Conservation (phyloP, 2,888 invertebrate species). For the Pammene fasciana region DNA sequence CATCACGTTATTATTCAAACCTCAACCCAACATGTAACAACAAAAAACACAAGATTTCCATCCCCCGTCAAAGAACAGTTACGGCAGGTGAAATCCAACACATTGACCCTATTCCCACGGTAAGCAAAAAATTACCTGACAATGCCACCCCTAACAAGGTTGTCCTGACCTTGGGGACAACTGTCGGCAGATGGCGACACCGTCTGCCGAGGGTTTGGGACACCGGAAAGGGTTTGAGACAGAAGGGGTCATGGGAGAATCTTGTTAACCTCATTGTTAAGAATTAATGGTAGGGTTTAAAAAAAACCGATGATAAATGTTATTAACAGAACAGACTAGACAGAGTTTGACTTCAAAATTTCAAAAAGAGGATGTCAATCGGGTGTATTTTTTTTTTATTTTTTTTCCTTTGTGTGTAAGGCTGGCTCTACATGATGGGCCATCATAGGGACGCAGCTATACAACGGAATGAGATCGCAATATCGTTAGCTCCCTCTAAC, state of each 20-base stretch:
- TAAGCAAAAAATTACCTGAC: slow-evolving; percentile 36
- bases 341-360: too few relatives aligned
- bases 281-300: too few relatives aligned
- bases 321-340: too few relatives aligned
- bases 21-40: slow-evolving; percentile 6
- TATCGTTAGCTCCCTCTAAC: too few relatives aligned
- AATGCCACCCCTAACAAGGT: slow-evolving; percentile 25
- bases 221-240: slow-evolving; percentile 25
- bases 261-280: background rate
- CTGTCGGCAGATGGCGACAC: slow-evolving; percentile 30
- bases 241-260: slow-evolving; percentile 18
- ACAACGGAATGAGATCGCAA: too few relatives aligned
- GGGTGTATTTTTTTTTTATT: too few relatives aligned
- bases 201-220: slow-evolving; percentile 17
- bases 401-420: too few relatives aligned
- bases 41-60: slow-evolving; percentile 17
- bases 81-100: slow-evolving; percentile 40
- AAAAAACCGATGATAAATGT: too few relatives aligned
- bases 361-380: too few relatives aligned
- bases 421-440: too few relatives aligned
- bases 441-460: too few relatives aligned
- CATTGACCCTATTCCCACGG: slow-evolving; percentile 41
- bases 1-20: background rate
- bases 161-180: slow-evolving; percentile 36
- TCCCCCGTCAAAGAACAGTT: slow-evolving; percentile 23